These are phyloP conservation scores for Lethenteron reissneri DNA, from an alignment of 2,113 vertebrate species.

Conservation along the genomic window DNA sequence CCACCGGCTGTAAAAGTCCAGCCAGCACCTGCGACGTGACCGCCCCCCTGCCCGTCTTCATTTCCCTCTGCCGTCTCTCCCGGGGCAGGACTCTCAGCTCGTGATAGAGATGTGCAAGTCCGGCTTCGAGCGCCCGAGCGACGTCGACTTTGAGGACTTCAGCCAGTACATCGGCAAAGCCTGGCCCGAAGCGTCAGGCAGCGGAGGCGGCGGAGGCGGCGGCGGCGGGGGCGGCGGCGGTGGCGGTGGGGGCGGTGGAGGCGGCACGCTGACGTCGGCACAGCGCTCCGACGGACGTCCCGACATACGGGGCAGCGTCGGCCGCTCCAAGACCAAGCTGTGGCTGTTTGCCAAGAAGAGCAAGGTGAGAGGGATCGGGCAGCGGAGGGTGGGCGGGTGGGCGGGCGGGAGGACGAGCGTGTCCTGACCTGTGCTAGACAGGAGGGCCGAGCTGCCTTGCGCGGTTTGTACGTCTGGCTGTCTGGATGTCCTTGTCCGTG, in stretches of 20 bases:
- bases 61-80: not conserved
- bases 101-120: constrained; percentile 62
- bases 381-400: constrained; percentile 8
- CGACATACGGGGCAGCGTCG: constrained; percentile 9
- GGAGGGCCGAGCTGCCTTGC: not conserved
- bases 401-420: constrained; percentile 14
- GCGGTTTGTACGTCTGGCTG: not conserved
- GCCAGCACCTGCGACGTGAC: not conserved
- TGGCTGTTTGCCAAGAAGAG: constrained; percentile 59
- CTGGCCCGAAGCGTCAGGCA: constrained; percentile 36
- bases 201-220: not conserved
- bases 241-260: not conserved
- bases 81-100: constrained; percentile 36
- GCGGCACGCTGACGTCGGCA: constrained; percentile 18
- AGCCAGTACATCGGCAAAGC: constrained; percentile 54
- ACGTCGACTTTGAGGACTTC: constrained; percentile 64
- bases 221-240: not conserved
- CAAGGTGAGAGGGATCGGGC: constrained; percentile 34
- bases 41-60: not conserved
- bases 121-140: constrained; percentile 48
- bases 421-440: constrained; percentile 6
- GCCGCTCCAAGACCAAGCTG: constrained; percentile 39
- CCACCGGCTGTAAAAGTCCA: too few species aligned
- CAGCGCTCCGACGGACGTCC: constrained; percentile 19
- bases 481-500: too few species aligned